These are phyloP conservation scores for Lateolabrax maculatus DNA, from an alignment of 2,797 vertebrate genomes.

Conservation along the genomic window DNA sequence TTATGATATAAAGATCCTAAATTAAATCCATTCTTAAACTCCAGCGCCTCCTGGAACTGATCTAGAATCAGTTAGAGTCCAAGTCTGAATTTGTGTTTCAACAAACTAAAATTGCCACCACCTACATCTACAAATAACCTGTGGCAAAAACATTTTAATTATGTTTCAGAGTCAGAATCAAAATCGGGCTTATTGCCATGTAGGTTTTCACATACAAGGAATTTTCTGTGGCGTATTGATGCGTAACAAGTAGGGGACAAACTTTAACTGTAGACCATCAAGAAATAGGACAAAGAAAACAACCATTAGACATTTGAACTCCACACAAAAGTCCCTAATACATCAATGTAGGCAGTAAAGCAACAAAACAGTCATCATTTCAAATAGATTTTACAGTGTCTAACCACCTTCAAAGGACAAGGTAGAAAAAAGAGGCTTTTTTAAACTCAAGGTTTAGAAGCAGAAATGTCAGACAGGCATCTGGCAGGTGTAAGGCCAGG, in stretches of 20 bases:
- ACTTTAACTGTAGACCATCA: background rate
- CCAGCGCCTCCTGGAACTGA: background rate
- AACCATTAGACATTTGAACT: background rate
- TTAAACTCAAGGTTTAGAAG: background rate
- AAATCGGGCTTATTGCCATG: too few species aligned
- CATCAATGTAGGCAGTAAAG: background rate
- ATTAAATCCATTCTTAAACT: background rate
- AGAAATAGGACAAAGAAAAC: background rate
- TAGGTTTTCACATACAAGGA: too few species aligned
- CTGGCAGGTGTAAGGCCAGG: background rate
- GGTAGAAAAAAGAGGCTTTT: background rate
- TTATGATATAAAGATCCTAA: background rate
- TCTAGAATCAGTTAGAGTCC: background rate
- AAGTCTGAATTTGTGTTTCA: conserved; percentile 9
- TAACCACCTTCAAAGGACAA: background rate
- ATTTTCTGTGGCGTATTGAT: too few species aligned
- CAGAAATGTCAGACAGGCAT: background rate
- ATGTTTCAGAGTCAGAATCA: too few species aligned
- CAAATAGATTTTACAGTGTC: background rate
- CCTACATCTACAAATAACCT: background rate
- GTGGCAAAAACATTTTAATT: background rate
- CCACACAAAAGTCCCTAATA: background rate
- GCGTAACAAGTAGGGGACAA: too few species aligned
- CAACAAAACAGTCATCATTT: conserved; percentile 1
- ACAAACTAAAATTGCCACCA: background rate